Evolutionary conservation across 2,888 invertebrate species (phyloP).

Genomic region (Sphecodes monilicornis): DNA sequence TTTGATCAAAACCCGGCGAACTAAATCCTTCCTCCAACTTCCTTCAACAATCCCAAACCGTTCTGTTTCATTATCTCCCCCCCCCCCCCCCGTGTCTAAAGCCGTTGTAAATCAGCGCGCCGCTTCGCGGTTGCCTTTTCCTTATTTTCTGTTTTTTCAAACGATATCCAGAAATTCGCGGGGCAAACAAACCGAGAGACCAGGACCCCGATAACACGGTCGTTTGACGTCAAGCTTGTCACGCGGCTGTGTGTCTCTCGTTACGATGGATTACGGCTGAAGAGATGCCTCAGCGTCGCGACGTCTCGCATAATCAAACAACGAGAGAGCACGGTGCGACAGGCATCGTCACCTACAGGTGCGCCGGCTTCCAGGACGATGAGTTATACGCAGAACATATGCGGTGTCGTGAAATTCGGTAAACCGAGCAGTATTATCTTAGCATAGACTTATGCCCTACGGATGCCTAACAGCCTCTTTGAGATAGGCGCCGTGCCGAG

Average conservation of each 20-base stretch:
- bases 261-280: constrained; percentile 35
- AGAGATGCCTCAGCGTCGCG: constrained; percentile 28
- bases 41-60: background rate
- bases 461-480: background rate
- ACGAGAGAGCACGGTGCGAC: constrained; percentile 9
- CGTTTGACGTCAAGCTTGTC: constrained; percentile 57
- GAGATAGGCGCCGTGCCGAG: background rate
- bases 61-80: background rate
- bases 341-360: constrained; percentile 48
- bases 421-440: background rate
- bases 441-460: background rate
- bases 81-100: background rate
- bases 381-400: constrained; percentile 49
- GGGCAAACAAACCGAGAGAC: constrained; percentile 12
- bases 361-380: constrained; percentile 44
- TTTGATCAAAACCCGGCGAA: constrained; percentile 32
- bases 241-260: constrained; percentile 2
- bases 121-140: background rate
- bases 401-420: constrained; percentile 40
- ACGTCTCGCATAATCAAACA: constrained; percentile 51
- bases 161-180: constrained; percentile 15
- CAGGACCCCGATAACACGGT: constrained; percentile 29
- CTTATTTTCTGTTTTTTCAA: background rate
- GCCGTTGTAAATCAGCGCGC: constrained; percentile 37
- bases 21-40: constrained; percentile 10